phyloP scores from a whole-genome alignment of 2,888 invertebrate species.

The Flexamia atlantica region DNA sequence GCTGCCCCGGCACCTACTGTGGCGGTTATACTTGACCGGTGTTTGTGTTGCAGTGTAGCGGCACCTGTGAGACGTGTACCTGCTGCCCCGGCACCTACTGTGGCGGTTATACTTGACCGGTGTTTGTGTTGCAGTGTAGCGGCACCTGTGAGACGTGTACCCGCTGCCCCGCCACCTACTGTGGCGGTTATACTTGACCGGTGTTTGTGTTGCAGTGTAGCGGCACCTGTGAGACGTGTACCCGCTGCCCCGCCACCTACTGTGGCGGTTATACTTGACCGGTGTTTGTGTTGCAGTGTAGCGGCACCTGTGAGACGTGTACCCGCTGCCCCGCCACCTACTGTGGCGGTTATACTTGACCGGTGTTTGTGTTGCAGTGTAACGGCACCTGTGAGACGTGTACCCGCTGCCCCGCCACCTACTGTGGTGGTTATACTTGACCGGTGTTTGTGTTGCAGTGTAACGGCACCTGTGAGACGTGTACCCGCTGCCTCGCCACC shows the following conservation, averaged over 20 bases:
- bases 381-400: neutral
- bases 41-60: slow-evolving; percentile 13
- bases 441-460: slow-evolving; percentile 13
- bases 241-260: neutral
- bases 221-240: slow-evolving; percentile 5
- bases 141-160: neutral
- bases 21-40: neutral
- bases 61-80: neutral
- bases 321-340: neutral
- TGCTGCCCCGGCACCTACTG: slow-evolving; percentile 22
- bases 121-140: slow-evolving; percentile 11
- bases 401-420: neutral
- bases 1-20: slow-evolving; percentile 18
- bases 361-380: slow-evolving; percentile 15
- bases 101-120: neutral
- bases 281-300: slow-evolving; percentile 12
- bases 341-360: no score
- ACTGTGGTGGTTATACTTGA: no score
- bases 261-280: no score
- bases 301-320: slow-evolving; percentile 1
- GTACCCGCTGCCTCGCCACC: neutral
- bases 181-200: no score
- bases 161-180: slow-evolving; percentile 13
- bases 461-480: neutral
- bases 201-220: slow-evolving; percentile 8